phyloP scores from a whole-genome alignment of 2,888 invertebrate genomes.

The Nymphalis urticae region DNA sequence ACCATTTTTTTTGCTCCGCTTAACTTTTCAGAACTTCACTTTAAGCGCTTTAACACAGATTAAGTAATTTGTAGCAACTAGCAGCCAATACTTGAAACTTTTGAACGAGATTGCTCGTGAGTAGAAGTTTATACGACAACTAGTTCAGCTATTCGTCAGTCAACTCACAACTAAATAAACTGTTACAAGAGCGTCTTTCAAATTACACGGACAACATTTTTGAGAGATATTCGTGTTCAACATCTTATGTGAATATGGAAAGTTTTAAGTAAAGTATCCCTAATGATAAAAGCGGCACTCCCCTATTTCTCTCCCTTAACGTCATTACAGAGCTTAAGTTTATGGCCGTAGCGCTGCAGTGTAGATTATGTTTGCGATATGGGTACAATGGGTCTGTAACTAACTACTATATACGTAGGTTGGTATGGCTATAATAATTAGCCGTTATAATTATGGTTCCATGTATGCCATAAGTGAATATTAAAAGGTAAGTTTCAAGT shows the following conservation, averaged over 20 bases:
- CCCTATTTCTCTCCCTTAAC: constrained; percentile 39
- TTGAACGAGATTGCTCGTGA: constrained; percentile 14
- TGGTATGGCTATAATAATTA: too few relatives aligned
- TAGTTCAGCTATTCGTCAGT: background rate
- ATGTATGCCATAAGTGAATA: too few relatives aligned
- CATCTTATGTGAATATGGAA: constrained; percentile 17
- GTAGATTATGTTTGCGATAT: constrained; percentile 27
- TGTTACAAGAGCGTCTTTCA: background rate
- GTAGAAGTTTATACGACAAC: constrained; percentile 17
- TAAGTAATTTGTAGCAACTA: constrained; percentile 34
- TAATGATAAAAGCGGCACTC: constrained; percentile 26
- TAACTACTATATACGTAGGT: background rate
- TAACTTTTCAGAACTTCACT: constrained; percentile 30
- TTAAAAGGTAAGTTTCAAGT: too few relatives aligned
- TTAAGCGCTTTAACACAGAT: constrained; percentile 36
- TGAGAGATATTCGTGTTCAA: background rate
- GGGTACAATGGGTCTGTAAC: background rate
- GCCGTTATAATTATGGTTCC: too few relatives aligned
- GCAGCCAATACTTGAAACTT: constrained; percentile 27
- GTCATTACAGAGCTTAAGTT: constrained; percentile 41
- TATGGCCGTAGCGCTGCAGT: constrained; percentile 42
- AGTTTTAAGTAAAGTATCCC: constrained; percentile 29
- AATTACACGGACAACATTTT: background rate
- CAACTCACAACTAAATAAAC: background rate
- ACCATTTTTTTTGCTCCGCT: constrained; percentile 27